Evolutionary conservation across 2,888 invertebrate genomes (phyloP), one percentile per base, ranked within the genome.

Genomic region (Encarsia formosa): DNA sequence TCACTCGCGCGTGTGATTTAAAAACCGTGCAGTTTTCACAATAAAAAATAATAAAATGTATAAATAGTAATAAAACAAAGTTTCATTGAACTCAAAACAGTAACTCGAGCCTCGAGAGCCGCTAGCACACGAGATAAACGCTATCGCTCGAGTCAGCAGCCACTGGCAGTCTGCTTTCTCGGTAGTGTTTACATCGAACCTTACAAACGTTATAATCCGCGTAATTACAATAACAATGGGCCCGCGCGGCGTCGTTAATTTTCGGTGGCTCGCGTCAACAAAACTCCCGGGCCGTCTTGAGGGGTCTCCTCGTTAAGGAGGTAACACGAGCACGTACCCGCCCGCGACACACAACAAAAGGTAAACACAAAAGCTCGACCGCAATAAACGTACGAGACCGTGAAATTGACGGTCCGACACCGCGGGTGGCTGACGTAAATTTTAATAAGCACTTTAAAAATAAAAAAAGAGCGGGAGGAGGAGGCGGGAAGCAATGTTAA

Each of bases 91-190:
- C 45, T 49, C 40, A 37, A n/a, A 39, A 32, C 23, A 37, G 16
- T 41, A 31, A 16, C 39, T 45, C 54, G 29, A 48, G 51, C 51
- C 31, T 35, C n/a, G n/a, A n/a, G n/a, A n/a, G n/a, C n/a, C n/a
- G n/a, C n/a, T n/a, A n/a, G n/a, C n/a, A n/a, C 40, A 51, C 20
- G 41, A 55, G 55, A 55, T 55, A 51, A 55, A 41, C 48, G 44
- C 44, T 55, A 55, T 55, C 51, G 40, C 32, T 19, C 40, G 34
- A 38, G 44, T 24, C 43, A 45, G 51, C 26, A 32, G 35, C 11
- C 6, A 19, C 48, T 49, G 37, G n/a, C 18, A 39, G 32, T 41
- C 23, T 26, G 22, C 22, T 20, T 42, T 19, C 19, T 29, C 29
- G 31, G 6, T 15, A 37, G 35, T 54, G 39, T 54, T 50, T 50